Conservation (phyloP, 2,113 vertebrate species). For the Pseudorectes ferrugineus region DNA sequence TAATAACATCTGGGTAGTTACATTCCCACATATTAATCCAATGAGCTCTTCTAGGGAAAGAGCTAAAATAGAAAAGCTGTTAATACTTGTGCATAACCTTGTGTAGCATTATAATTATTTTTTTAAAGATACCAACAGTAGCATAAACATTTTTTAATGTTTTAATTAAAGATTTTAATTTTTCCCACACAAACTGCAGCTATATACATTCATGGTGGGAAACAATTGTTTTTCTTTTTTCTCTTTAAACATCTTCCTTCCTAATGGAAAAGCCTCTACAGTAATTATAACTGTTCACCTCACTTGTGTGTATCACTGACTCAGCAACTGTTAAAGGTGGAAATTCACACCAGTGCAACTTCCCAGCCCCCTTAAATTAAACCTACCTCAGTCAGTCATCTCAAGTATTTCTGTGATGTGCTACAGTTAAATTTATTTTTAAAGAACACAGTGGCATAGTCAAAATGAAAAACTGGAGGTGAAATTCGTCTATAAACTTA, state of each 20-base stretch:
- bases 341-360: background rate
- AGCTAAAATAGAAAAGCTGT: background rate
- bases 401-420: background rate
- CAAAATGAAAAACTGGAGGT: background rate
- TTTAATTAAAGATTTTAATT: background rate
- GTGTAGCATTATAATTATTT: background rate
- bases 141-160: rapidly evolving
- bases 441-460: background rate
- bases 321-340: background rate
- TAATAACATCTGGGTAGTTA: background rate
- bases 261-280: background rate
- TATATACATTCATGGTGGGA: background rate
- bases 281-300: background rate
- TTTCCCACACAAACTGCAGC: background rate
- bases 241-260: background rate
- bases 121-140: background rate
- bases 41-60: background rate
- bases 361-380: background rate
- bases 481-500: conserved; percentile 54
- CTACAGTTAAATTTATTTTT: background rate
- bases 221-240: background rate
- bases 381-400: background rate
- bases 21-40: background rate
- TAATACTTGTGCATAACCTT: background rate
- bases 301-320: background rate